Evolutionary conservation across 2,797 vertebrate genomes (phyloP).

Genomic region (Danio choprae): DNA sequence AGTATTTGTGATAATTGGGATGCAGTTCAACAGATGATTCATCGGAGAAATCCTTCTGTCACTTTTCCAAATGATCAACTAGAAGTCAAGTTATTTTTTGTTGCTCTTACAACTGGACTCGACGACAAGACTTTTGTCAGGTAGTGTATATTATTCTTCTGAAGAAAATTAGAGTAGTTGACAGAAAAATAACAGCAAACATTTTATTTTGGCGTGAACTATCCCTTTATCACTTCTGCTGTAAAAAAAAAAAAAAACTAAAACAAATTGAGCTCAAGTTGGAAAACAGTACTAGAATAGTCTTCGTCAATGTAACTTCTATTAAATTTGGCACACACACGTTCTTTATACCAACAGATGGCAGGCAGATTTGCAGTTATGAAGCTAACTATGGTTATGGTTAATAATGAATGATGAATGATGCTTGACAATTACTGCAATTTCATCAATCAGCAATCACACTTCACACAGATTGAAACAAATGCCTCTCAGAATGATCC

Average conservation of each 20-base stretch:
- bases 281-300: background rate
- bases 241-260: background rate
- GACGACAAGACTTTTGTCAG: too few relatives aligned
- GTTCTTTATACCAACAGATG: background rate
- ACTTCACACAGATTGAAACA: background rate
- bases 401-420: background rate
- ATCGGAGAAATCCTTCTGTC: too few relatives aligned
- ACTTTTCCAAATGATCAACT: too few relatives aligned
- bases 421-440: background rate
- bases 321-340: conserved; percentile 19
- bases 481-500: conserved; percentile 17
- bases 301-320: background rate
- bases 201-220: background rate
- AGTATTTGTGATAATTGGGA: too few relatives aligned
- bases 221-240: background rate
- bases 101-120: too few relatives aligned
- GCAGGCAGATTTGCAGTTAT: conserved; percentile 19
- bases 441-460: conserved; percentile 13
- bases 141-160: too few relatives aligned
- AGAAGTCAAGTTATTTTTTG: too few relatives aligned
- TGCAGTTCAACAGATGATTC: too few relatives aligned
- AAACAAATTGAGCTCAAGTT: background rate
- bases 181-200: too few relatives aligned
- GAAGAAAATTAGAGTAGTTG: background rate
- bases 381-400: conserved; percentile 5